Evolutionary conservation across 2,797 vertebrate species (phyloP), one percentile per base, ranked within the genome.

Genomic region (Psittacula echo): DNA sequence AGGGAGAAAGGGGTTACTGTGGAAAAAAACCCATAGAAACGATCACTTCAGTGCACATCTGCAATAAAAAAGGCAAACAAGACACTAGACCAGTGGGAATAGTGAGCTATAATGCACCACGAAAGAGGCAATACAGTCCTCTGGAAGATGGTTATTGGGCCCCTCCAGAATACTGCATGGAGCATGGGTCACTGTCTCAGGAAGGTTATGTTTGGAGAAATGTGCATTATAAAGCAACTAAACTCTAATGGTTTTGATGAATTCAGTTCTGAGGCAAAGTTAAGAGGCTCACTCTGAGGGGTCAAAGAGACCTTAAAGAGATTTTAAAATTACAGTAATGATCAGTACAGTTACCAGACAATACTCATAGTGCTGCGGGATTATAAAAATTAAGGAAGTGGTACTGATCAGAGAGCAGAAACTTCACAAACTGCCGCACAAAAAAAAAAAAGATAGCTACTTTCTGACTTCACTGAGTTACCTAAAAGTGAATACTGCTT

Each of bases 61-160:
- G 95, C 95, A 91, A 94, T 96, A 96, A 95, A 97, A 90, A 96
- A 91, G 88, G 91, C 95, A 95, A 97, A 94, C 95, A 95, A 96
- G 94, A 94, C 86, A 44, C 88, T 48, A 93, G 84, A 80, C 74
- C 0, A 3, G 58, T 34, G 86, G 86, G 91, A 95, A 94, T 65
- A 77, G 62, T 85, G 91, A 78, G 86, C 86, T 89, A 51, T 92
- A 94, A 94, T 74, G 77, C 88, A 72, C 48, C 39, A 58, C 2
- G 2, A 50, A 94, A 95, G 84, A 90, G 88, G 94, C 84, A 93
- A 66, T 95, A 80, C 22, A 58, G 86, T 74, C 75, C 90, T 93
- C 58, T 60, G 86, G 83, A 95, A 92, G 81, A 78, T 54, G 44
- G 53, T 90, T 95, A 95, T 96, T 87, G 89, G 77, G 78, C 61